These are phyloP conservation scores for Sterna hirundo DNA, from an alignment of 2,113 vertebrate genomes.

Conservation along the genomic window DNA sequence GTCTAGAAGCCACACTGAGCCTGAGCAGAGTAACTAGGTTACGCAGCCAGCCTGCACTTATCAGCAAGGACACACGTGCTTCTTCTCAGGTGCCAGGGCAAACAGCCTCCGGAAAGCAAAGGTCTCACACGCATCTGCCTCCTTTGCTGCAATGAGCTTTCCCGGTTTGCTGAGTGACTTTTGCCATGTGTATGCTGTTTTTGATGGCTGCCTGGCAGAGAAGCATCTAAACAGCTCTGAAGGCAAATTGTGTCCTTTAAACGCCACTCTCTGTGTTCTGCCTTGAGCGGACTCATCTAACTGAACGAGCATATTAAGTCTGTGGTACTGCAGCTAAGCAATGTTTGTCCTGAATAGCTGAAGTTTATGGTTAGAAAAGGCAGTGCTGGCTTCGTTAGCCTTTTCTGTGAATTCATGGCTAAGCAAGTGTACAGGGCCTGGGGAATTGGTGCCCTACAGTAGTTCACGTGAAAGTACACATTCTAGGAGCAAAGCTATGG, in stretches of 20 bases:
- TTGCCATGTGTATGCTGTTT: neutral
- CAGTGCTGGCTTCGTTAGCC: neutral
- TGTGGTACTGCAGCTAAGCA: neutral
- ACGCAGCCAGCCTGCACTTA: neutral
- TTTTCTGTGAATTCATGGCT: neutral
- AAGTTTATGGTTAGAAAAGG: neutral
- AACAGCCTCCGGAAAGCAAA: neutral
- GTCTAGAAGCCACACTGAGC: neutral
- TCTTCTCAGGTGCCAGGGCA: neutral
- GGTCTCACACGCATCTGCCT: neutral
- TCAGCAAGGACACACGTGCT: neutral
- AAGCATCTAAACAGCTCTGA: neutral
- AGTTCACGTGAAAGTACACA: neutral
- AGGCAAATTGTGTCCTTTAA: neutral
- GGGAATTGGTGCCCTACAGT: neutral
- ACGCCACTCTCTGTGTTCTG: neutral
- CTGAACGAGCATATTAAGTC: neutral
- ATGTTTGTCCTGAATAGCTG: neutral
- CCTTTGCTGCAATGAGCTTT: neutral
- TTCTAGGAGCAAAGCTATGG: rapidly evolving
- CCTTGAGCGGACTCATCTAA: neutral
- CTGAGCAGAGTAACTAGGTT: neutral
- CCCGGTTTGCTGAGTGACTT: neutral
- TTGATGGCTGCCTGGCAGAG: neutral
- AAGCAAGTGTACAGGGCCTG: rapidly evolving